phyloP scores from a whole-genome alignment of 35 echinoderm and acorn worm species.

The Apostichopus californicus region DNA sequence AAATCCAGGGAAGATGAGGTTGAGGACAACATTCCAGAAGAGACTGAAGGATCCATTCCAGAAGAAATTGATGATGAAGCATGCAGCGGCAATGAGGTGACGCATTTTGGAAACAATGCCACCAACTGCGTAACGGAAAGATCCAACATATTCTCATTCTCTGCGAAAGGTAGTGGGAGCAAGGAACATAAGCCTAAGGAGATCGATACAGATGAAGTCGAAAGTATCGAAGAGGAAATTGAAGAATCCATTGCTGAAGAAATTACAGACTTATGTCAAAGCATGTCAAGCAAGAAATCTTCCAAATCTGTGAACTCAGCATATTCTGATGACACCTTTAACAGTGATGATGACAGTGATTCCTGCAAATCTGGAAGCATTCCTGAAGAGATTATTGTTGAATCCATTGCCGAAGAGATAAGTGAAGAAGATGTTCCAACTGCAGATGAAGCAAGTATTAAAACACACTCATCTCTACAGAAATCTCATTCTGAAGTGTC shows the following conservation, averaged over 20 bases:
- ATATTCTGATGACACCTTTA: neutral
- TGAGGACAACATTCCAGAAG: neutral
- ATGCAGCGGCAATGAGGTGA: neutral
- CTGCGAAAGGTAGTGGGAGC: neutral
- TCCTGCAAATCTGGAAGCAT: too few species aligned
- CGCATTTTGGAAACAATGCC: neutral
- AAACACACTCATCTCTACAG: neutral
- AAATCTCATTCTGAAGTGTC: neutral
- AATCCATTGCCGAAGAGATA: neutral
- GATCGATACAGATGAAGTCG: neutral
- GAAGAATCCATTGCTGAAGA: neutral
- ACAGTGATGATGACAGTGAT: too few species aligned
- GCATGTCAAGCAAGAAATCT: neutral
- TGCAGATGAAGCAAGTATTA: neutral
- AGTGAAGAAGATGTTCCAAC: neutral
- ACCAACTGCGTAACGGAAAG: neutral
- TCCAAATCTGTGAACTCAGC: neutral
- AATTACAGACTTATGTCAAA: neutral
- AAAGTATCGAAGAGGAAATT: neutral
- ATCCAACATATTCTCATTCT: neutral
- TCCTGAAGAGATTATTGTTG: too few species aligned
- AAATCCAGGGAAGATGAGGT: neutral
- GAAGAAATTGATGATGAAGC: neutral
- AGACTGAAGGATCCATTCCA: neutral
- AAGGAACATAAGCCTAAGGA: neutral